A percentile compares a stretch with the other conserved stretches of the same genome.
phyloP scores from a whole-genome alignment of 2,797 vertebrate genomes.

The Galaxias olidus region DNA sequence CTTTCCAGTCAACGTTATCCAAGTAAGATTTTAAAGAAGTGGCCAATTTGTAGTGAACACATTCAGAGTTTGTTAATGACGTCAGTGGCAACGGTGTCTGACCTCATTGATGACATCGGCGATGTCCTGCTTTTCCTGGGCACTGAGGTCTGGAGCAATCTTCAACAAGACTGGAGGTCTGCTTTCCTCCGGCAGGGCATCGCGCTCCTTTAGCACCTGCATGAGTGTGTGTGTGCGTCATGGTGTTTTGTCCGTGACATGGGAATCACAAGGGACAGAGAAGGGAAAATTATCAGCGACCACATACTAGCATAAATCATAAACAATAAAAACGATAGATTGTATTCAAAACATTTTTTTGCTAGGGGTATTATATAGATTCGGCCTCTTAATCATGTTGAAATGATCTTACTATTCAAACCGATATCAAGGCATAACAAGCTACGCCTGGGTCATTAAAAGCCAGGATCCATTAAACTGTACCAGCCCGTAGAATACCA shows the following conservation, averaged over 20 bases:
- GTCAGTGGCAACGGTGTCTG: no score
- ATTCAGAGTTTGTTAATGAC: background rate
- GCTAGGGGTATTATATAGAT: no score
- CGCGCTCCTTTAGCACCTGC: constrained; percentile 84
- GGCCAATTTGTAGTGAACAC: background rate
- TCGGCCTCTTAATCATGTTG: no score
- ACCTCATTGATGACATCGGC: constrained; percentile 88
- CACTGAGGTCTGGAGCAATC: constrained; percentile 89
- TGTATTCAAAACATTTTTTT: no score
- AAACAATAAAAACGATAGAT: no score
- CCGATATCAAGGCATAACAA: no score
- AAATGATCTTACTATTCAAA: no score
- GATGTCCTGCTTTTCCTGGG: constrained; percentile 88
- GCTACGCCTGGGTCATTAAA: no score
- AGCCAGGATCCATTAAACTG: no score
- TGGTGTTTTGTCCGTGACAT: background rate
- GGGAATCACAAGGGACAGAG: background rate
- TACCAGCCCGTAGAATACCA: no score
- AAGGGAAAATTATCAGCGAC: background rate
- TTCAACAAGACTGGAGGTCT: constrained; percentile 90
- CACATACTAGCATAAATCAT: no score
- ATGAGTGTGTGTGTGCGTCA: constrained; percentile 11
- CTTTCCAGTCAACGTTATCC: no score
- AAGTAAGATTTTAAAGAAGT: background rate
- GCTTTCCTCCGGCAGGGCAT: constrained; percentile 65